These are phyloP conservation scores for Smutsia gigantea DNA, from an alignment of 2,797 vertebrate genomes.

Conservation along the genomic window DNA sequence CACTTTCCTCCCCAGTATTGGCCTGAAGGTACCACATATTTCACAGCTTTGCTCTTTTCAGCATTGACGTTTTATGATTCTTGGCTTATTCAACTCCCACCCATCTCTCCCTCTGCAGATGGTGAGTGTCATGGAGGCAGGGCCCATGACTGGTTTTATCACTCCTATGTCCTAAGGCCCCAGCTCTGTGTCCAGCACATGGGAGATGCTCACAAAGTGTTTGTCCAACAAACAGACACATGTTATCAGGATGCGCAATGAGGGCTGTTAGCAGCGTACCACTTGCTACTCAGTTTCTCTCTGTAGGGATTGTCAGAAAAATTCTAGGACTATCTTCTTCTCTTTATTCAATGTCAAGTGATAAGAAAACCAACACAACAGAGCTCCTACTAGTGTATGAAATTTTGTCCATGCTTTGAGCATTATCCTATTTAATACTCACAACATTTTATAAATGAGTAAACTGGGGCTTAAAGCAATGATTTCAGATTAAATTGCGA, in stretches of 20 bases:
- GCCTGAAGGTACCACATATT: rapidly evolving
- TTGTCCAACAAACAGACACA: neutral
- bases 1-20: neutral
- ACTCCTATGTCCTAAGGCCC: neutral
- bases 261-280: rapidly evolving
- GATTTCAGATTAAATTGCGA: neutral
- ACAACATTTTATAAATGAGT: neutral
- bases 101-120: rapidly evolving
- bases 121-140: neutral
- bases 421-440: neutral
- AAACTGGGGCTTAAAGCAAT: neutral
- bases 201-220: neutral
- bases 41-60: neutral
- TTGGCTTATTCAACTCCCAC: neutral
- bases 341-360: neutral
- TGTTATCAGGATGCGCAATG: rapidly evolving
- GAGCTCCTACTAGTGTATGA: neutral
- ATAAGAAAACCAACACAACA: neutral
- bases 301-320: neutral
- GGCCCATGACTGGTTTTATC: rapidly evolving
- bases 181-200: rapidly evolving
- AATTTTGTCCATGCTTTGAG: neutral
- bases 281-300: neutral
- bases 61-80: neutral
- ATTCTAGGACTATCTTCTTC: neutral